phyloP scores from a whole-genome alignment of 2,797 vertebrate genomes.

The Leptodactylus fallax region DNA sequence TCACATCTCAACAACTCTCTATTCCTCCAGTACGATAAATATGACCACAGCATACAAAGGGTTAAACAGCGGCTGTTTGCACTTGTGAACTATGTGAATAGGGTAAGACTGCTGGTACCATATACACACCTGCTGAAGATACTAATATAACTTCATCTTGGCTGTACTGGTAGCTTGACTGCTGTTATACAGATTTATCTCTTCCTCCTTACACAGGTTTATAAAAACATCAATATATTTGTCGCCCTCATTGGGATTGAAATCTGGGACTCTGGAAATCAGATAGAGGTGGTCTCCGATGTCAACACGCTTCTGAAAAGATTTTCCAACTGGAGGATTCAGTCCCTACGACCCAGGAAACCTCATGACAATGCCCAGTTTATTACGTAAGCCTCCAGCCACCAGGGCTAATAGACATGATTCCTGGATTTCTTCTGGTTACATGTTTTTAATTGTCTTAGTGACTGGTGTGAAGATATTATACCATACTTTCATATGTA shows the following conservation, averaged over 20 bases:
- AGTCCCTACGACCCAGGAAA: constrained; percentile 70
- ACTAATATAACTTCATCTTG: too few species aligned
- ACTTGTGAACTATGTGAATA: too few species aligned
- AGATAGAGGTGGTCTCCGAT: constrained; percentile 73
- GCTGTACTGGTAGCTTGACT: too few species aligned
- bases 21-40: not conserved
- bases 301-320: constrained; percentile 77
- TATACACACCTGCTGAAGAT: too few species aligned
- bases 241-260: not conserved
- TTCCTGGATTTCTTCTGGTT: not conserved
- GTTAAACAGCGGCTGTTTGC: not conserved
- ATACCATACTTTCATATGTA: too few species aligned
- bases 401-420: not conserved
- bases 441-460: not conserved
- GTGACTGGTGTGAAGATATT: not conserved
- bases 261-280: constrained; percentile 67
- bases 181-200: not conserved
- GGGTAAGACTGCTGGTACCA: too few species aligned
- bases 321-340: constrained; percentile 83
- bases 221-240: not conserved
- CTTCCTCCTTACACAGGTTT: not conserved
- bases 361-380: constrained; percentile 89
- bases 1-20: too few species aligned
- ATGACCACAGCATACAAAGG: not conserved
- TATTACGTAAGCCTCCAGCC: constrained; percentile 79